Evolutionary conservation across 2,797 vertebrate species (phyloP).

Genomic region (Girardinus metallicus): DNA sequence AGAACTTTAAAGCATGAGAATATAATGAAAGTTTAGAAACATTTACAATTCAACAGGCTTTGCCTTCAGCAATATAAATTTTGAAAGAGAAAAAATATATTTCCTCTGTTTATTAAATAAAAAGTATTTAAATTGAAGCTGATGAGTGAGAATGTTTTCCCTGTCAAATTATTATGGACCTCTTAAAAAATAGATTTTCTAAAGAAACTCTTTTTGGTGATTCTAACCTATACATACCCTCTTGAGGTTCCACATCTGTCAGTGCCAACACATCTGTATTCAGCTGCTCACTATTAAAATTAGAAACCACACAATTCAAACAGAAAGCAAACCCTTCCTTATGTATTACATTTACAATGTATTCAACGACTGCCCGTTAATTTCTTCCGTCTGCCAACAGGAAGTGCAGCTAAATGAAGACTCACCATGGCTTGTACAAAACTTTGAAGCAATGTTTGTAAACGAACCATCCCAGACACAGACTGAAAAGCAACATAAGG

Average conservation of each 20-base stretch:
- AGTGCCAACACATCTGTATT: neutral
- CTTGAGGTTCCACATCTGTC: neutral
- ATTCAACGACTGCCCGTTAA: neutral
- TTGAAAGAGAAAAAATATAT: neutral
- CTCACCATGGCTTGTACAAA: neutral
- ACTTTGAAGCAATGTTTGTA: neutral
- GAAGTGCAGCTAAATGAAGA: neutral
- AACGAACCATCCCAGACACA: neutral
- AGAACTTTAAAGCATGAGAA: neutral
- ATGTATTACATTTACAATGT: too few species aligned
- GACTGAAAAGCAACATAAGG: neutral
- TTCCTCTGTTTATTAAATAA: neutral
- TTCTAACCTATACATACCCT: neutral
- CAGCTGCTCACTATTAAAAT: neutral
- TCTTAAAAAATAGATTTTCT: neutral
- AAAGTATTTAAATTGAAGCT: neutral
- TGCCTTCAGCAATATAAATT: neutral
- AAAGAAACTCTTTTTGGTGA: neutral
- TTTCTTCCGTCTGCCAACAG: neutral
- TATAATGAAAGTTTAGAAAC: neutral
- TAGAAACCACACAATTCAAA: neutral
- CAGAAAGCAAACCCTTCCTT: neutral
- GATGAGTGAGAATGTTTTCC: neutral
- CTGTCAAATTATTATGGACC: neutral
- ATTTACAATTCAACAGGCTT: neutral